Evolutionary conservation across 1,140 invertebrate genomes (phyloP), one percentile per base, ranked within the genome.

Genomic region (Drosophila equinoxialis): DNA sequence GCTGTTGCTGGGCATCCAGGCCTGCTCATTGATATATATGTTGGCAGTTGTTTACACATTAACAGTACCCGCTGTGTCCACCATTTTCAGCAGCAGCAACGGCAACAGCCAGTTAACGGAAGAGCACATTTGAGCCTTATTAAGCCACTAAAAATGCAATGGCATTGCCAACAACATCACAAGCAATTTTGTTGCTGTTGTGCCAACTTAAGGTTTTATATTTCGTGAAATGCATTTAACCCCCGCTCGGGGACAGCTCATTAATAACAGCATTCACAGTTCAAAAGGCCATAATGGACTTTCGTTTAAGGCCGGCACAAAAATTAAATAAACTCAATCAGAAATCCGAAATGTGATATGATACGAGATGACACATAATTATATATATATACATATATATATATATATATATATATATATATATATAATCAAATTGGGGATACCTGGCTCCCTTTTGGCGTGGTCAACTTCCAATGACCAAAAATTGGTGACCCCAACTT

Each of bases 51-150:
- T 83, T 71, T 75, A 71, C 71, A 67, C 80, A 75, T 83, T 82
- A 79, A 82, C 67, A 66, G 45, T 23, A 68, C 66, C 64, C 75
- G 70, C 74, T 65, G 74, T 70, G 66, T 45, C 39, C 58, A 48
- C 41, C 73, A 42, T 76, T 76, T 76, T 76, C 42, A 41, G 20
- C 41, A 55, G 54, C 30, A 48, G 14, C 26, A 26, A 20, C n/a
- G 13, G 23, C 41, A 63, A 6, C 74, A 60, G 20, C 65, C 80
- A 83, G 81, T 82, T 83, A 82, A 82, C 73, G 68, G 77, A 82
- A 82, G 73, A 65, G 80, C 72, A 71, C 80, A 79, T 84, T 76
- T 71, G 80, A 67, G 80, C 68, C 80, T 83, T 84, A 83, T 83
- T 83, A 83, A 68, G 63, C 66, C 68, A 62, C 68, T 76, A 61